Conservation (phyloP, 23 tunicate genomes). For the Ciona savignyi region DNA sequence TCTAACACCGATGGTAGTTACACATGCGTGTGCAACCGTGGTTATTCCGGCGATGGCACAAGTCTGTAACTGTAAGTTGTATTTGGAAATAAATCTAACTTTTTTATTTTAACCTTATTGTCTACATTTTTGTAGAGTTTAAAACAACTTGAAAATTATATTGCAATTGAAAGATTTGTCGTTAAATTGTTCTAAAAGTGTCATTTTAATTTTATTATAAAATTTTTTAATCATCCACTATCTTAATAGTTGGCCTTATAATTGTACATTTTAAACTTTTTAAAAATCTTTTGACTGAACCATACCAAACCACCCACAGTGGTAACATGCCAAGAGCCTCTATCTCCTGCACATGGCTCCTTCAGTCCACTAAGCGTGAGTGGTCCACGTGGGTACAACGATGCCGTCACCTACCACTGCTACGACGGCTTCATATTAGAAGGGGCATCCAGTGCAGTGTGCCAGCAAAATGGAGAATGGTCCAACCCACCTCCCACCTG, state of each 20-base stretch:
- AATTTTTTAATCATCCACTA: no score
- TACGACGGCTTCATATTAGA: constrained; percentile 17
- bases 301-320: no score
- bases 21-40: constrained; percentile 15
- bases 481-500: constrained; percentile 37
- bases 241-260: no score
- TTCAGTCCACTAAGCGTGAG: background rate
- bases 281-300: no score
- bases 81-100: no score
- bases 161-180: no score
- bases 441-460: constrained; percentile 19
- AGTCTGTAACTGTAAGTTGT: background rate
- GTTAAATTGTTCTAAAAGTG: no score
- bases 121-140: no score
- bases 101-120: no score
- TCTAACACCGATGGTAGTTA: constrained; percentile 3
- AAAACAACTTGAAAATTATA: no score
- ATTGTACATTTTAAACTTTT: no score
- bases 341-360: constrained; percentile 9
- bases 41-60: constrained; percentile 14
- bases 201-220: no score
- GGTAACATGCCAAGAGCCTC: constrained; percentile 8
- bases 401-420: constrained; percentile 25
- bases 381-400: background rate
- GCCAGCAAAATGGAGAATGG: constrained; percentile 40